A percentile compares a stretch with the other conserved stretches of the same genome.
These are phyloP conservation scores for Falcunculus frontatus DNA, from an alignment of 2,113 vertebrate genomes.

Conservation along the genomic window DNA sequence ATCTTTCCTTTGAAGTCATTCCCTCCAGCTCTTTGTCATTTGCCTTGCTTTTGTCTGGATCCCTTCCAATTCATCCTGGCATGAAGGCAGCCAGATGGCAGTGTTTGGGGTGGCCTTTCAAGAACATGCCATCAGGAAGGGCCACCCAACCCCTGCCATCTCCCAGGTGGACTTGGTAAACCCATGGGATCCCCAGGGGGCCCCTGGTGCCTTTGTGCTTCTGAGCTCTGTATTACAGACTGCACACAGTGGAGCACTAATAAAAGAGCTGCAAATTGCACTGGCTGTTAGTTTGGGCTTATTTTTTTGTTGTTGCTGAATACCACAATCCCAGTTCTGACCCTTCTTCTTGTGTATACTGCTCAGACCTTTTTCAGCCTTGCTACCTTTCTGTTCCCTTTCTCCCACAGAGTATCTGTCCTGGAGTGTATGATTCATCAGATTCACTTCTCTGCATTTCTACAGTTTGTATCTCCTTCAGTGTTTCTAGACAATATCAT, in stretches of 20 bases:
- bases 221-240: not conserved
- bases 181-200: not conserved
- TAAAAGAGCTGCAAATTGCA: not conserved
- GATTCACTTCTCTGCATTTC: not conserved
- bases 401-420: not conserved
- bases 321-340: not conserved
- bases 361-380: not conserved
- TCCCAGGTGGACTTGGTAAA: not conserved
- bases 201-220: not conserved
- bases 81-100: not conserved
- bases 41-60: slow-evolving; percentile 6
- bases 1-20: slow-evolving; percentile 35
- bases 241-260: not conserved
- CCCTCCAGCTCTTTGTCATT: slow-evolving; percentile 2
- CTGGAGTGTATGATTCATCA: not conserved
- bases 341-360: not conserved
- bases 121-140: not conserved
- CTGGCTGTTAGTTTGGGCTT: not conserved
- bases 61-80: not conserved
- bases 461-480: not conserved
- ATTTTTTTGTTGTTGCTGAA: not conserved
- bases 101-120: not conserved
- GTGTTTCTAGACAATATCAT: not conserved
- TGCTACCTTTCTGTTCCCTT: not conserved
- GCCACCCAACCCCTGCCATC: not conserved